These are phyloP conservation scores for Anolis sagrei DNA, from an alignment of 2,113 vertebrate species.

Conservation along the genomic window DNA sequence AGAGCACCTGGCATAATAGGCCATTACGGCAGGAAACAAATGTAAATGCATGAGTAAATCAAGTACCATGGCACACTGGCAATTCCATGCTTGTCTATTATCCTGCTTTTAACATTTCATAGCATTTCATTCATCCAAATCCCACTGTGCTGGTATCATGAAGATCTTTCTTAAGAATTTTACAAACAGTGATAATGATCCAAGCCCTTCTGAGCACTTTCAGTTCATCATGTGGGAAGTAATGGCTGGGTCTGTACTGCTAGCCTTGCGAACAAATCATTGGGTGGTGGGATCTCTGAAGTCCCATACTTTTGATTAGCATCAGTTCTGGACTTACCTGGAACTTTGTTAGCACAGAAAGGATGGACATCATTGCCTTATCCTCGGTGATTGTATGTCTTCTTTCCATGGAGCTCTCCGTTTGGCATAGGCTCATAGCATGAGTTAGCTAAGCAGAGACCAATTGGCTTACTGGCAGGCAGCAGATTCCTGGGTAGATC, in stretches of 20 bases:
- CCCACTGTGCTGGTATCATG: not conserved
- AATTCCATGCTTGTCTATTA: not conserved
- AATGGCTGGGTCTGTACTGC: not conserved
- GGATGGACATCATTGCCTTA: too few relatives aligned
- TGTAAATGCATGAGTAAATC: not conserved
- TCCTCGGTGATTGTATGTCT: too few relatives aligned
- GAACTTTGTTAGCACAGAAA: too few relatives aligned
- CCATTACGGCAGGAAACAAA: not conserved
- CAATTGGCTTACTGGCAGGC: too few relatives aligned
- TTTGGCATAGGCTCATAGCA: too few relatives aligned
- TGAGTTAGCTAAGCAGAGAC: too few relatives aligned
- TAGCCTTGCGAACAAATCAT: not conserved
- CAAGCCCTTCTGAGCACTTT: not conserved
- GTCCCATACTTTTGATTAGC: not conserved
- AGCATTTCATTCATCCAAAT: too few relatives aligned
- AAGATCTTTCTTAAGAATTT: not conserved
- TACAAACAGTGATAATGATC: not conserved
- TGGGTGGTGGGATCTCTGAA: not conserved
- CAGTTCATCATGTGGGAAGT: not conserved
- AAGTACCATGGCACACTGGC: not conserved
- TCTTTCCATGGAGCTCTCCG: too few relatives aligned
- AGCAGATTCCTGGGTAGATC: too few relatives aligned
- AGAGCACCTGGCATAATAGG: not conserved
- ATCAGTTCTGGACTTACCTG: too few relatives aligned
- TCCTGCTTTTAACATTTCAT: not conserved